Base-by-base conservation (phyloP, 2,797 vertebrate species). In the Fringilla coelebs region DNA sequence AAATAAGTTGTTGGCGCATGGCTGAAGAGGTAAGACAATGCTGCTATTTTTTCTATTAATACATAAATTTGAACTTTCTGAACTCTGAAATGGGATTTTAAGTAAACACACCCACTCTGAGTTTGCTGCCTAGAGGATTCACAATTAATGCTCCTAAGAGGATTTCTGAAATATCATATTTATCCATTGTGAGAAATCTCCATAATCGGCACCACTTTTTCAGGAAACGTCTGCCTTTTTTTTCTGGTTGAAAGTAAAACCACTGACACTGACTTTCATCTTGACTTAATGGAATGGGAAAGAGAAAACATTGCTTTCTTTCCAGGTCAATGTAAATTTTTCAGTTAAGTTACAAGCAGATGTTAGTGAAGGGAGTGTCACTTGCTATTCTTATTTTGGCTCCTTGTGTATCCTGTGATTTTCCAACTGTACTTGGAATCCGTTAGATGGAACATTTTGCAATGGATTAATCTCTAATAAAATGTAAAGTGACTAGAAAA, bases 1-100 rank as follows among this genome's bases (percentile, higher is more conserved):
- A 99, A 98, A 98, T 98, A 72, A 99, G 99, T 94, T 99, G 99
- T 94, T 99, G 99, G 99, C 98, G 99, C 90, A 98, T 99, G 98
- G 99, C 99, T 67, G 99, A 99, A 94, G 99, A 99, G 98, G 99
- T 99, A 96, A 98, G 97, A 90, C 81, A 52, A 21, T 41, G 41
- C 60, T 73, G 26, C 21, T 52, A 51, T 89, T 19, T 28, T 73
- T 89, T 36, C 13, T 91, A 4, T 11, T 87, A 61, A 43, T 58
- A 17, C 17, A 52, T 22, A 29, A 58, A 52, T 57, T 24, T 22
- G 14, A 68, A 65, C 40, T 55, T 54, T 38, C n/a, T 63, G 18
- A 74, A 43, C 8, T 70, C 65, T 49, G 8, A 67, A 60, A n/a
- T 25, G 8, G 25, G 8, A 34, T 89, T 90, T 75, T 58, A 76